These are phyloP conservation scores for Proterorhinus semilunaris DNA, from an alignment of 2,113 vertebrate genomes.

Conservation along the genomic window DNA sequence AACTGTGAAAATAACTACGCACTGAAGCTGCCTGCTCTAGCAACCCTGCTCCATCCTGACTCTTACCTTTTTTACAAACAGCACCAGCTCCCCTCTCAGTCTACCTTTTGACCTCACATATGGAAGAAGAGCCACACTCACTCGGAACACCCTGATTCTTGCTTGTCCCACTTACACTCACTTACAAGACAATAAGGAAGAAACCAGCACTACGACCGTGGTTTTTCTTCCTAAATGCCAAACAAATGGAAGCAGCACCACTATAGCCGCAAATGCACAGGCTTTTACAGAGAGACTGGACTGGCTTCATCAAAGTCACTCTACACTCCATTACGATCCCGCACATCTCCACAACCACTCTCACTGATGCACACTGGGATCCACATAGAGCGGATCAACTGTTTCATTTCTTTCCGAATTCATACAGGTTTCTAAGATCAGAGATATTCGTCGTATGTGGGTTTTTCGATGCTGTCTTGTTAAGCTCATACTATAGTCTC, in stretches of 20 bases:
- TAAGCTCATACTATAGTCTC: no score
- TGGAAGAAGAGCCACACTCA: slow-evolving; percentile 8
- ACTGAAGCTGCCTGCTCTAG: background rate
- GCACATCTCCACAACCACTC: slow-evolving; percentile 3
- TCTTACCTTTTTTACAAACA: slow-evolving; percentile 1
- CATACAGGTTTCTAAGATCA: no score
- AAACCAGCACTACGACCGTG: slow-evolving; percentile 18
- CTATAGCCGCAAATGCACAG: background rate
- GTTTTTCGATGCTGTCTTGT: no score
- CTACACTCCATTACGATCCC: slow-evolving; percentile 16
- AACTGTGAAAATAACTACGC: background rate
- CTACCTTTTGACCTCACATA: slow-evolving; percentile 12
- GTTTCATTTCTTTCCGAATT: background rate
- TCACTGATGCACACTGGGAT: background rate
- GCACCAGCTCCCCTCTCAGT: background rate
- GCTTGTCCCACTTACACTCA: slow-evolving; percentile 49
- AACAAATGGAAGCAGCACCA: slow-evolving; percentile 52
- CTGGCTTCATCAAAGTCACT: slow-evolving; percentile 41
- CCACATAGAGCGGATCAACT: background rate
- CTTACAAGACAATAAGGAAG: slow-evolving; percentile 29
- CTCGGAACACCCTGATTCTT: slow-evolving; percentile 19
- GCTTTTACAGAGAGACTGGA: slow-evolving; percentile 39
- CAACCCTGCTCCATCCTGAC: background rate
- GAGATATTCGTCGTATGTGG: no score
- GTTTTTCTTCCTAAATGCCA: slow-evolving; percentile 43